Base-by-base conservation (phyloP, 2,888 invertebrate genomes). In the Augochlorella aurata region DNA sequence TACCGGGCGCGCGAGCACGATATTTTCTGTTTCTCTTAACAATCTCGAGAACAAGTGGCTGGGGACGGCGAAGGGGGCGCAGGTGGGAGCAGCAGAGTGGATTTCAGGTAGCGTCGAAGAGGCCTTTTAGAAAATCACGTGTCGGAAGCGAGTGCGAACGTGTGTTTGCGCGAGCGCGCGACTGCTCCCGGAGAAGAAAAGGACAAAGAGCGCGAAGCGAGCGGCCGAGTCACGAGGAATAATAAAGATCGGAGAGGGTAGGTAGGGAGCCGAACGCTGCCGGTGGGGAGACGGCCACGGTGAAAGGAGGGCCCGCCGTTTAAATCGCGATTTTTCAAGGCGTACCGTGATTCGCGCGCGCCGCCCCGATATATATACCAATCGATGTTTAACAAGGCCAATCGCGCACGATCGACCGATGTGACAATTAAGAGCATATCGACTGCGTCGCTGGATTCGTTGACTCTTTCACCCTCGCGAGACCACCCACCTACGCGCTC, bases 271-370 rank as follows among this genome's bases (percentile, higher is more conserved):
- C 77, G 70, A 72, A 71, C 52, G 71, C 45, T 65, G 24, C 38
- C 47, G 67, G 47, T 66, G 49, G 44, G 82, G 24, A 47, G 61
- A 61, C 44, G 21, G 54, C 29, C 21, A 67, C 18, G 72, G 24
- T 29, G 61, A 21, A 52, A 66, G 66, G 69, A 72, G 72, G 78
- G 81, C 10, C 49, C 49, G 47, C 16, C 73, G 86, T 87, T 90
- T 89, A 87, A 90, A 90, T 90, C 87, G 86, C 85, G 84, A 90
- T 89, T 90, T 90, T 89, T 89, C 87, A 74, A 81, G 81, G 65
- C 70, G 71, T 77, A 18, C 84, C 84, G 87, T 87, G 87, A 80
- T 76, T 82, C 84, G 81, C 86, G 87, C 85, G 74, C 54, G 69
- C 44, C 44, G 24, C 61, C 58, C 52, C 75, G 82, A 86, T 82